These are phyloP conservation scores for Tetragonula clypearis DNA, from an alignment of 1,140 invertebrate species.

Conservation along the genomic window DNA sequence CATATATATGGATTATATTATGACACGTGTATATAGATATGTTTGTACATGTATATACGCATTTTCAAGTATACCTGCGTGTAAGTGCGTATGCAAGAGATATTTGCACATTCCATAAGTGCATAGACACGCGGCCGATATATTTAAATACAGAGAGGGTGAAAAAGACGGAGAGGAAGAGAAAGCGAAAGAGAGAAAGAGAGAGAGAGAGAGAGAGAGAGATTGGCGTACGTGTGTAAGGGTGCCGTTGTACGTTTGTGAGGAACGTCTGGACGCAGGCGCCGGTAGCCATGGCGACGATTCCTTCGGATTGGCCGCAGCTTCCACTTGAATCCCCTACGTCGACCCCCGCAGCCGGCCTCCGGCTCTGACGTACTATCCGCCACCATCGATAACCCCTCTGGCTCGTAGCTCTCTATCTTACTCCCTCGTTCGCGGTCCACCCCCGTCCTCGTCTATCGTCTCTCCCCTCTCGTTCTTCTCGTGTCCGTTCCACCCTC, in stretches of 20 bases:
- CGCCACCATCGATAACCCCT: constrained; percentile 78
- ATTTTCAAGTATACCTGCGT: background rate
- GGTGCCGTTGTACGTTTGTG: constrained; percentile 44
- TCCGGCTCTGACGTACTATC: constrained; percentile 70
- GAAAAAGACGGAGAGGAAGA: too few species aligned
- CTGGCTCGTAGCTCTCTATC: constrained; percentile 59
- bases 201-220: background rate
- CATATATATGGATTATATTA: background rate
- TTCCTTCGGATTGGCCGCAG: constrained; percentile 81
- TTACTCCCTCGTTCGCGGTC: constrained; percentile 36
- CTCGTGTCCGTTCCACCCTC: constrained; percentile 13
- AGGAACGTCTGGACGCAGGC: constrained; percentile 74
- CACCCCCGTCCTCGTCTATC: constrained; percentile 54
- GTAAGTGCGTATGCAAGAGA: background rate
- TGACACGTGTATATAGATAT: background rate
- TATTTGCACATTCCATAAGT: constrained; percentile 49
- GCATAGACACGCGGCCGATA: constrained; percentile 30
- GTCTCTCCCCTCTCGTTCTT: constrained; percentile 26
- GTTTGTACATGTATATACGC: background rate
- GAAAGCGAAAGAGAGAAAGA: too few species aligned
- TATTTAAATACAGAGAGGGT: constrained; percentile 34
- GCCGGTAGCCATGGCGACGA: constrained; percentile 80
- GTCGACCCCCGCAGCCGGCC: constrained; percentile 64
- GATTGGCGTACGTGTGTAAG: constrained; percentile 11
- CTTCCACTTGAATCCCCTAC: constrained; percentile 79